Conservation (phyloP, 1,140 invertebrate genomes). For the Caligus rogercresseyi region DNA sequence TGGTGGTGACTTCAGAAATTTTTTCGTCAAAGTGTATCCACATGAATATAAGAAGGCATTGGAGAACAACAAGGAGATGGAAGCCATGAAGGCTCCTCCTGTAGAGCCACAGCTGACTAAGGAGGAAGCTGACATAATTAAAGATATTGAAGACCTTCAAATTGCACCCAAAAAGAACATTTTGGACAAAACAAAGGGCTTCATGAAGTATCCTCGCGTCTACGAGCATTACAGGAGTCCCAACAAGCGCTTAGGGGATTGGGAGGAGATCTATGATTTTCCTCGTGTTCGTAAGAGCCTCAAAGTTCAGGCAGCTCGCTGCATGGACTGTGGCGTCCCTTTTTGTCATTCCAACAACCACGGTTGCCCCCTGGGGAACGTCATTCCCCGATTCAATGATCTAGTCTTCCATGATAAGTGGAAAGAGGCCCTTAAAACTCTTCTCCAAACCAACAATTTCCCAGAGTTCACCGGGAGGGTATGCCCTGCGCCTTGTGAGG, state of each 20-base stretch:
- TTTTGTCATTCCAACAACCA: constrained; percentile 86
- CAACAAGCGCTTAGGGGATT: constrained; percentile 69
- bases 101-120: too few species aligned
- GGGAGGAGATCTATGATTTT: constrained; percentile 91
- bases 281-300: constrained; percentile 66
- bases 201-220: constrained; percentile 86
- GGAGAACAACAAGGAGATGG: constrained; percentile 45
- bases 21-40: constrained; percentile 92
- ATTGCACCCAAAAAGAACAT: constrained; percentile 40
- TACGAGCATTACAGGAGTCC: constrained; percentile 61
- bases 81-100: constrained; percentile 44
- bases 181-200: constrained; percentile 80
- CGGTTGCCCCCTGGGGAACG: constrained; percentile 92
- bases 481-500: constrained; percentile 96
- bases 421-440: constrained; percentile 83
- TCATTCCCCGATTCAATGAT: constrained; percentile 99
- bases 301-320: constrained; percentile 76
- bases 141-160: background rate
- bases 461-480: constrained; percentile 97
- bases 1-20: constrained; percentile 56
- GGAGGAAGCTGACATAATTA: background rate
- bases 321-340: constrained; percentile 98
- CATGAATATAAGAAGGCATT: constrained; percentile 87
- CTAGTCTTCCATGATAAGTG: constrained; percentile 84
- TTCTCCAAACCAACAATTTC: constrained; percentile 97